These are phyloP conservation scores for Drosophila heteroneura DNA, from an alignment of 2,888 invertebrate species.

Conservation along the genomic window DNA sequence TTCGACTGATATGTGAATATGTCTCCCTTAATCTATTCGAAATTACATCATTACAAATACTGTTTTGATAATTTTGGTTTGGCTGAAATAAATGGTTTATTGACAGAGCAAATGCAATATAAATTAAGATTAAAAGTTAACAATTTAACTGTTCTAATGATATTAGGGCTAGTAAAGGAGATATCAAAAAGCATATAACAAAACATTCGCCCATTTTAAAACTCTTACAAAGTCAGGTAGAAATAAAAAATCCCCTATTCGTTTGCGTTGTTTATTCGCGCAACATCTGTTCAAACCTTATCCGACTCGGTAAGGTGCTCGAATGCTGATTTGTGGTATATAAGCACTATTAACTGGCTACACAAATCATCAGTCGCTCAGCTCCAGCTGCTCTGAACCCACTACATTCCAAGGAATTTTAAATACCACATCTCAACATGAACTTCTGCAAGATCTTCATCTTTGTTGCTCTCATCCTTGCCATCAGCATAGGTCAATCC, in stretches of 20 bases:
- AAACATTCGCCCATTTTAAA: background rate
- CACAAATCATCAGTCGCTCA: slow-evolving; percentile 44
- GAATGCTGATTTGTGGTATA: slow-evolving; percentile 35
- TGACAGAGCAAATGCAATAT: background rate
- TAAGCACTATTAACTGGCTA: slow-evolving; percentile 16
- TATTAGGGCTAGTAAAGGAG: too few species aligned
- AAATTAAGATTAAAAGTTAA: background rate
- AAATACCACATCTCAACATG: slow-evolving; percentile 42
- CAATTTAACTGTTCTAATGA: background rate
- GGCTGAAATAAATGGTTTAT: background rate
- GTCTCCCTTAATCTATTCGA: too few species aligned
- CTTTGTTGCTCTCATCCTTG: slow-evolving; percentile 68
- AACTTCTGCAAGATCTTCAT: slow-evolving; percentile 71
- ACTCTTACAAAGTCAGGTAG: background rate
- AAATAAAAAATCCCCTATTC: slow-evolving; percentile 30
- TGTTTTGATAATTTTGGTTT: background rate
- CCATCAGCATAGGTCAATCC: slow-evolving; percentile 72
- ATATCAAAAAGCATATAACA: background rate
- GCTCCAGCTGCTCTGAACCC: slow-evolving; percentile 9
- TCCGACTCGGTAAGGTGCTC: slow-evolving; percentile 6
- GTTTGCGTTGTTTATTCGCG: background rate
- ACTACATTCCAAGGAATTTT: slow-evolving; percentile 14
- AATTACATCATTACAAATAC: background rate
- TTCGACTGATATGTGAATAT: background rate
- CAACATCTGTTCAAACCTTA: slow-evolving; percentile 14